phyloP scores from a whole-genome alignment of 2,888 invertebrate genomes.

The Catocala nupta region DNA sequence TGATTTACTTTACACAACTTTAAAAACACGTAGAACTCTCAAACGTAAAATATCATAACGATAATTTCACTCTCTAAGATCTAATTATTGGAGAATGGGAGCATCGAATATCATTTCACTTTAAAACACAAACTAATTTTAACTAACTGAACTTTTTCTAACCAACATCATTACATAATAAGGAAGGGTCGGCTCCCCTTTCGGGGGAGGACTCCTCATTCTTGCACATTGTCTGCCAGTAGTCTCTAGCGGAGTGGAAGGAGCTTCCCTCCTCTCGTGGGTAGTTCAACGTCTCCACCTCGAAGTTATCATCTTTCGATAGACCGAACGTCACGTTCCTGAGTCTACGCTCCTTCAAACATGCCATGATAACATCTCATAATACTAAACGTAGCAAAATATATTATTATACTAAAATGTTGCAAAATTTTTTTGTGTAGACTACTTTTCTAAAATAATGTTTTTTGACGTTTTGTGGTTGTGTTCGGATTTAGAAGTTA shows the following conservation, averaged over 20 bases:
- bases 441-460: slow-evolving; percentile 45
- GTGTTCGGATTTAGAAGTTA: slow-evolving; percentile 22
- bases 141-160: not conserved
- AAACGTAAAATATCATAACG: too few relatives aligned
- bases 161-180: slow-evolving; percentile 49
- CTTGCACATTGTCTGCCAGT: slow-evolving; percentile 73
- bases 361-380: slow-evolving; percentile 58
- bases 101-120: too few relatives aligned
- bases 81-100: too few relatives aligned
- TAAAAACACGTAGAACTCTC: too few relatives aligned
- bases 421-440: slow-evolving; percentile 51
- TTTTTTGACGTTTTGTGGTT: slow-evolving; percentile 36
- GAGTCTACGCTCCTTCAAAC: slow-evolving; percentile 66
- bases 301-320: slow-evolving; percentile 73
- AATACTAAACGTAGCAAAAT: slow-evolving; percentile 45
- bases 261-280: slow-evolving; percentile 65
- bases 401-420: slow-evolving; percentile 61
- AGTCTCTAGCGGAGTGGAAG: slow-evolving; percentile 72
- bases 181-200: slow-evolving; percentile 50
- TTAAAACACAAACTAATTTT: too few relatives aligned
- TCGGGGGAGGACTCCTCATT: slow-evolving; percentile 43
- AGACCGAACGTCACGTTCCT: slow-evolving; percentile 76
- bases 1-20: too few relatives aligned
- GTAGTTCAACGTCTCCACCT: slow-evolving; percentile 55
- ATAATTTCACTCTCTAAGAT: too few relatives aligned